phyloP scores from a whole-genome alignment of 2,888 invertebrate species.

The Calameuta pallipes region DNA sequence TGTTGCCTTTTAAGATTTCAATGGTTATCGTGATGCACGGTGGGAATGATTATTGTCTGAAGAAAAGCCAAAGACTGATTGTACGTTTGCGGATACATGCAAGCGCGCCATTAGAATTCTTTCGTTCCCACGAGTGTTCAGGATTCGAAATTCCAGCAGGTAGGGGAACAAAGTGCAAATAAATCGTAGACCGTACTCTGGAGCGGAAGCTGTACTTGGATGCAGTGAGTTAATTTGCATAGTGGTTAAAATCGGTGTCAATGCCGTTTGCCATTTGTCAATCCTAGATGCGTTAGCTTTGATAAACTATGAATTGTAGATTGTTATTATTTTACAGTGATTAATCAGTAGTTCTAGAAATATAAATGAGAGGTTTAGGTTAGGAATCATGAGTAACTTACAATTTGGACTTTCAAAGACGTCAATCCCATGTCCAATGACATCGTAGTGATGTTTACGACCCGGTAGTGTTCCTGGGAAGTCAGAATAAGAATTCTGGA shows the following conservation, averaged over 20 bases:
- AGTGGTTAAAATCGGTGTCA: constrained; percentile 51
- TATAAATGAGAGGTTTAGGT: neutral
- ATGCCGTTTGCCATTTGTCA: constrained; percentile 42
- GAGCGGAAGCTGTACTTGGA: constrained; percentile 37
- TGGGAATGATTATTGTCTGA: neutral
- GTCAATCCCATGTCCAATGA: neutral
- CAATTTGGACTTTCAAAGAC: neutral
- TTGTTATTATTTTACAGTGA: neutral
- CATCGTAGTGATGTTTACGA: neutral
- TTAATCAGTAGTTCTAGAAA: neutral
- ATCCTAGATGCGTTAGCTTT: constrained; percentile 17
- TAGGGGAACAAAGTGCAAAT: neutral
- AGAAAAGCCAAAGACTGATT: neutral
- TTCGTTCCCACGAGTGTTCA: neutral
- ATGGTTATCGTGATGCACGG: neutral
- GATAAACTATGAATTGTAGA: neutral
- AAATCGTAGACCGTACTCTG: constrained; percentile 1
- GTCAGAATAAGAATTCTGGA: neutral
- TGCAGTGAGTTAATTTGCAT: constrained; percentile 36
- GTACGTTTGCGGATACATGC: neutral
- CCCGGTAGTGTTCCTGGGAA: neutral
- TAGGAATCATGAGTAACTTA: neutral
- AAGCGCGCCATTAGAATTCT: neutral
- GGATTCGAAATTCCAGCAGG: neutral
- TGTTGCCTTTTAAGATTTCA: neutral